Evolutionary conservation across 2,113 vertebrate genomes (phyloP).

Genomic region (Dromaius novaehollandiae): DNA sequence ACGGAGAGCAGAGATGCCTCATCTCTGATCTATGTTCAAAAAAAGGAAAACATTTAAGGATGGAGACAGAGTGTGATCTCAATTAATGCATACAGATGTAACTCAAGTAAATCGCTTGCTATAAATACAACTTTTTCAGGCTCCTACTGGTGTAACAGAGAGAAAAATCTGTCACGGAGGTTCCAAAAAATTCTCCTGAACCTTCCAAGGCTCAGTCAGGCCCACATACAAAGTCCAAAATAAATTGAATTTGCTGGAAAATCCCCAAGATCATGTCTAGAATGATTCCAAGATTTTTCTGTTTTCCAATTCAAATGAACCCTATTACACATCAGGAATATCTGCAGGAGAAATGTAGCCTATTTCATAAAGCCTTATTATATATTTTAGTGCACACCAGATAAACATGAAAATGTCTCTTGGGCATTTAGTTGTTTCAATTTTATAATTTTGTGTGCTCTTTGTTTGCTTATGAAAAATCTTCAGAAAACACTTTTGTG

Average conservation of each 20-base stretch:
- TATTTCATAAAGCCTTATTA: constrained; percentile 15
- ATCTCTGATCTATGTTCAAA: not conserved
- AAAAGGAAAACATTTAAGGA: not conserved
- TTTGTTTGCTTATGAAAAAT: not conserved
- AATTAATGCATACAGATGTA: constrained; percentile 28
- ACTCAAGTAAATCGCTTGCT: not conserved
- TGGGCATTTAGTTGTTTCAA: not conserved
- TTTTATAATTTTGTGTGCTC: not conserved
- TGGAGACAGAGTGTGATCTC: not conserved
- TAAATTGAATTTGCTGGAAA: constrained; percentile 60
- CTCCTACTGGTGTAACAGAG: not conserved
- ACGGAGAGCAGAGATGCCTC: not conserved
- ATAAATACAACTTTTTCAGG: not conserved
- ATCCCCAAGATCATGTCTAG: constrained; percentile 47
- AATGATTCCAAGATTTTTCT: constrained; percentile 36
- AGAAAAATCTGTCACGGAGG: not conserved
- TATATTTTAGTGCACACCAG: not conserved
- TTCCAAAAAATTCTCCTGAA: not conserved
- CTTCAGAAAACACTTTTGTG: not conserved
- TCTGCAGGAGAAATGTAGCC: constrained; percentile 31
- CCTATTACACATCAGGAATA: not conserved
- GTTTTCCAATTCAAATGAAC: constrained; percentile 61
- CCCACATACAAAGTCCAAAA: constrained; percentile 31
- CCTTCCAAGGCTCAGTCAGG: constrained; percentile 29
- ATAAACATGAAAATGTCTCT: constrained; percentile 28